Conservation (phyloP, 37 sponge, comb jelly and placozoan species). For the Corticium candelabrum region DNA sequence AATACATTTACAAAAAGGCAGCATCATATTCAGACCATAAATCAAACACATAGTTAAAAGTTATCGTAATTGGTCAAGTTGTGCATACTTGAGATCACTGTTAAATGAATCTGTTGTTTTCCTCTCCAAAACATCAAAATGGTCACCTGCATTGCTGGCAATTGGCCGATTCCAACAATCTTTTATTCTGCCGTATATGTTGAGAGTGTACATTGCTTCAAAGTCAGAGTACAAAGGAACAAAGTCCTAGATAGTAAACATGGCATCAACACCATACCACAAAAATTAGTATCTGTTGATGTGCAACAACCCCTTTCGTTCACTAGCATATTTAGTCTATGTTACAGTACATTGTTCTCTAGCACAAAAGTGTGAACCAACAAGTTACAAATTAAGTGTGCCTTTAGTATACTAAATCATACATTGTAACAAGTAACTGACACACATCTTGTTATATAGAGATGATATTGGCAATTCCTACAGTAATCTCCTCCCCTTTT, state of each 20-base stretch:
- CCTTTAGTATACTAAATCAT: too few species aligned
- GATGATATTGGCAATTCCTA: too few species aligned
- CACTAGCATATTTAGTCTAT: slow-evolving; percentile 33
- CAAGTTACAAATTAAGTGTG: background rate
- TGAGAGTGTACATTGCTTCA: slow-evolving; percentile 67
- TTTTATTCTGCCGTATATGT: slow-evolving; percentile 59
- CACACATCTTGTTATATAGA: too few species aligned
- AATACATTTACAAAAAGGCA: background rate
- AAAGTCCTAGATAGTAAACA: too few species aligned
- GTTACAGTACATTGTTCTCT: background rate
- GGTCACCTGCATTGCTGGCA: slow-evolving; percentile 60
- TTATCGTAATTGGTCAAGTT: too few species aligned
- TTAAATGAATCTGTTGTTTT: too few species aligned
- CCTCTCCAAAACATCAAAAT: slow-evolving; percentile 78
- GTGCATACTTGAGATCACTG: slow-evolving; percentile 29
- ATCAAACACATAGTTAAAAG: background rate
- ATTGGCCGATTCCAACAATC: slow-evolving; percentile 88
- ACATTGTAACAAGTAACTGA: too few species aligned
- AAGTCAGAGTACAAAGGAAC: slow-evolving; percentile 30
- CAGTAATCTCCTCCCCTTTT: too few species aligned
- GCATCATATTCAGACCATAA: too few species aligned
- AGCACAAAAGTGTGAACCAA: background rate
- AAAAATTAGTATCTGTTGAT: too few species aligned
- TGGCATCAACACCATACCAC: too few species aligned
- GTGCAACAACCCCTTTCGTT: slow-evolving; percentile 1